phyloP scores from a whole-genome alignment of 1,140 invertebrate genomes.

The Dysdera silvatica region DNA sequence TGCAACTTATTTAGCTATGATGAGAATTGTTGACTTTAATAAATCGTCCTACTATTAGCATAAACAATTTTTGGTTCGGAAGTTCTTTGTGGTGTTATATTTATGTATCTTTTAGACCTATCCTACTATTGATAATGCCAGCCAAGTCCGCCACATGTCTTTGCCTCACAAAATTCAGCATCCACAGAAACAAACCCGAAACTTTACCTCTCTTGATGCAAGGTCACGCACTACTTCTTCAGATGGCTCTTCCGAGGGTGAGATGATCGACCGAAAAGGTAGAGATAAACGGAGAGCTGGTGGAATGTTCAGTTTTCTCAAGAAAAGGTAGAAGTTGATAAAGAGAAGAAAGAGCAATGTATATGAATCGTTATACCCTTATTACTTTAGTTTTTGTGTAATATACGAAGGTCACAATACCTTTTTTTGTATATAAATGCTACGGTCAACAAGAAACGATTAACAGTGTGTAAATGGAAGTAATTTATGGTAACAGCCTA shows the following conservation, averaged over 20 bases:
- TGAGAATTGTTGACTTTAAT: no score
- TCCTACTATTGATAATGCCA: background rate
- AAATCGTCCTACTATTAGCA: no score
- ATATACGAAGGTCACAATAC: no score
- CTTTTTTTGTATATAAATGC: no score
- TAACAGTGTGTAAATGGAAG: no score
- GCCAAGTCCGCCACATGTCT: constrained; percentile 20
- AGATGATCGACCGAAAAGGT: constrained; percentile 18
- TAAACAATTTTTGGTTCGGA: background rate
- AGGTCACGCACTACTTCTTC: constrained; percentile 21
- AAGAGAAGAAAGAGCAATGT: no score
- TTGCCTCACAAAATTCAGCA: constrained; percentile 16
- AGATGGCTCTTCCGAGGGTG: constrained; percentile 28
- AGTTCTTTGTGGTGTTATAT: background rate
- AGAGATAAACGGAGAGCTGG: constrained; percentile 27
- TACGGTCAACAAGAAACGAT: no score
- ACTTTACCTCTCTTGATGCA: background rate
- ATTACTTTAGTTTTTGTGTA: background rate
- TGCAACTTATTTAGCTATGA: no score
- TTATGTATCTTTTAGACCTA: no score
- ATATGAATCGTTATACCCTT: background rate
- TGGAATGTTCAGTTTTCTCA: constrained; percentile 24
- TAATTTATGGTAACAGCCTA: background rate
- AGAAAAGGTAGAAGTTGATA: constrained; percentile 16
- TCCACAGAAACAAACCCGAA: constrained; percentile 1